Conservation (phyloP, 2,888 invertebrate species). For the Leptinotarsa haldemani region DNA sequence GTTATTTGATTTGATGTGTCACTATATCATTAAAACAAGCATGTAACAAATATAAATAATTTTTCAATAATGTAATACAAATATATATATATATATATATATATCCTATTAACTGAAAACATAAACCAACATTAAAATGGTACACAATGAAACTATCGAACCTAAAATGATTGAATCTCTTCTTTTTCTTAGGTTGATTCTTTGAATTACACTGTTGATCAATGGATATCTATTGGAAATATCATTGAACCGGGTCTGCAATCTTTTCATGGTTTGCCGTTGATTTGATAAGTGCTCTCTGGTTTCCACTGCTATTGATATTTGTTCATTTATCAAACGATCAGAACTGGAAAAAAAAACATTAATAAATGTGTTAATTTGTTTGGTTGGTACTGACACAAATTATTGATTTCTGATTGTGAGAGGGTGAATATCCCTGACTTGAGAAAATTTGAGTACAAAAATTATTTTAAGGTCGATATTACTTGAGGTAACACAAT, state of each 20-base stretch:
- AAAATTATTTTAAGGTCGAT: too few species aligned
- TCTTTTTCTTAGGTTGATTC: constrained; percentile 93
- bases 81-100: not conserved
- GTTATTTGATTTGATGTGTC: too few species aligned
- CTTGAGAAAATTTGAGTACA: too few species aligned
- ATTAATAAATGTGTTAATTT: not conserved
- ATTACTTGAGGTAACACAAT: too few species aligned
- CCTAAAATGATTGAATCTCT: constrained; percentile 95
- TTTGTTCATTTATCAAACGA: constrained; percentile 94
- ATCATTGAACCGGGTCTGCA: constrained; percentile 93
- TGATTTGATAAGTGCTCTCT: constrained; percentile 93
- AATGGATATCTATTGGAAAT: constrained; percentile 89
- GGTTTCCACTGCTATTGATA: constrained; percentile 96
- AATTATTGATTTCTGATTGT: too few species aligned
- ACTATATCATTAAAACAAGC: constrained; percentile 26
- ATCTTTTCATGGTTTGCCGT: constrained; percentile 86
- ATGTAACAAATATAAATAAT: constrained; percentile 42
- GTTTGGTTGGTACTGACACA: too few species aligned
- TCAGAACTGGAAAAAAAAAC: constrained; percentile 79
- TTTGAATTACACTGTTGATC: constrained; percentile 87
- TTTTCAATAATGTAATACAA: constrained; percentile 23
- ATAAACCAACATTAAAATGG: constrained; percentile 86
- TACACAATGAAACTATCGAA: constrained; percentile 87
- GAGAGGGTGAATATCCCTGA: too few species aligned
- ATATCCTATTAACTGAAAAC: constrained; percentile 73